Conservation (phyloP, 2,113 vertebrate species). For the Lichenostomus cassidix region DNA sequence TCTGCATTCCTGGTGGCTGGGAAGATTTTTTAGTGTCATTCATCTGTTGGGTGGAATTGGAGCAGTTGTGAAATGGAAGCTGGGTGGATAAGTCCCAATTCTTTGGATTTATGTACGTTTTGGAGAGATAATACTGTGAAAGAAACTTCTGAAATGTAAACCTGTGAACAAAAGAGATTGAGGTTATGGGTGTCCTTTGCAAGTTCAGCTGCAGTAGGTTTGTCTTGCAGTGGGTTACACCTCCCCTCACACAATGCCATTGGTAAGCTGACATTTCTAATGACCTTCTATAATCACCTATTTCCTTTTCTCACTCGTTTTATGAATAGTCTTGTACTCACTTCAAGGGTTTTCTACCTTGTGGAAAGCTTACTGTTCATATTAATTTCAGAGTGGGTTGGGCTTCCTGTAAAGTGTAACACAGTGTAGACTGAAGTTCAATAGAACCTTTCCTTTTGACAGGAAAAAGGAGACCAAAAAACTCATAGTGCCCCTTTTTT, state of each 20-base stretch:
- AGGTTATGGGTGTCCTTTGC: slow-evolving; percentile 18
- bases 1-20: not conserved
- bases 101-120: not conserved
- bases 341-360: slow-evolving; percentile 42
- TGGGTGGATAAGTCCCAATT: not conserved
- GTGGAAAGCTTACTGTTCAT: slow-evolving; percentile 14
- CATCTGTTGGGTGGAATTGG: not conserved
- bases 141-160: slow-evolving; percentile 26
- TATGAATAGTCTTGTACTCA: slow-evolving; percentile 45
- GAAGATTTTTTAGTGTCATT: not conserved
- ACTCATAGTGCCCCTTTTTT: slow-evolving; percentile 18
- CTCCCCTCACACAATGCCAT: slow-evolving; percentile 45
- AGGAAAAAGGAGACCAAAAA: slow-evolving; percentile 30
- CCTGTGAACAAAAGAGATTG: slow-evolving; percentile 40
- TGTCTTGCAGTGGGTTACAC: slow-evolving; percentile 44
- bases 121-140: not conserved
- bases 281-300: slow-evolving; percentile 63
- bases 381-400: slow-evolving; percentile 36
- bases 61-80: not conserved
- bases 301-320: slow-evolving; percentile 59
- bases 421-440: slow-evolving; percentile 50
- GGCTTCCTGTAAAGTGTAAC: slow-evolving; percentile 58
- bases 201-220: slow-evolving; percentile 30
- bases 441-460: slow-evolving; percentile 66
- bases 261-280: slow-evolving; percentile 67